Evolutionary conservation across 2,113 vertebrate species (phyloP).

Genomic region (Halcyon senegalensis): DNA sequence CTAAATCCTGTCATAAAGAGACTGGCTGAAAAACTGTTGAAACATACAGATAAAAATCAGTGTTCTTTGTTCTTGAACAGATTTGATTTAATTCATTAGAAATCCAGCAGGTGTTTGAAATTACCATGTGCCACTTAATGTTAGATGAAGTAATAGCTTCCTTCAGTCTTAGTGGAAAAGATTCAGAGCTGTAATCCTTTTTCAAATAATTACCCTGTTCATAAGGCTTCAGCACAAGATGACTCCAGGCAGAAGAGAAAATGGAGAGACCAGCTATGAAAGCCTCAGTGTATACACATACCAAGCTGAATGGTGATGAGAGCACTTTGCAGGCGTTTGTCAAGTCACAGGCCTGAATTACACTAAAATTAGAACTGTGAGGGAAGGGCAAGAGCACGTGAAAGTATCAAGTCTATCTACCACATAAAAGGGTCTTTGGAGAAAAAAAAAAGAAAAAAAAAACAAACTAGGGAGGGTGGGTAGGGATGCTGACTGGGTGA

Average conservation of each 20-base stretch:
- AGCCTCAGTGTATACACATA: not conserved
- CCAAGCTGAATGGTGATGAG: not conserved
- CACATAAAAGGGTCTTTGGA: not conserved
- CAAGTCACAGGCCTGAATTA: conserved; percentile 2
- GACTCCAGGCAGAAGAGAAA: conserved; percentile 8
- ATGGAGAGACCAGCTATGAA: not conserved
- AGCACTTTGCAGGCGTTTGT: not conserved
- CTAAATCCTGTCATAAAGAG: not conserved
- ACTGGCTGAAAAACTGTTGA: not conserved
- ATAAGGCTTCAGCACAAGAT: conserved; percentile 12
- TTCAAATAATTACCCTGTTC: conserved; percentile 24
- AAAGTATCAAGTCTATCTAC: not conserved
- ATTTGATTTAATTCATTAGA: not conserved
- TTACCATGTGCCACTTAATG: not conserved
- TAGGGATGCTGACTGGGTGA: not conserved
- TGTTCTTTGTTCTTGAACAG: not conserved
- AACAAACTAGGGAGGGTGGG: not conserved
- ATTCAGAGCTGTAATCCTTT: conserved; percentile 27
- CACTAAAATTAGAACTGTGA: not conserved
- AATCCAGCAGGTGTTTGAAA: conserved; percentile 22
- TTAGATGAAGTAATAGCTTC: conserved; percentile 6
- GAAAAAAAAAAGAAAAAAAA: not conserved
- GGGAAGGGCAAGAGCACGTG: not conserved
- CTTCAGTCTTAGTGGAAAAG: conserved; percentile 25
- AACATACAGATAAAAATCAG: not conserved